Base-by-base conservation (phyloP, 2,888 invertebrate species). In the Pegoplata infirma region DNA sequence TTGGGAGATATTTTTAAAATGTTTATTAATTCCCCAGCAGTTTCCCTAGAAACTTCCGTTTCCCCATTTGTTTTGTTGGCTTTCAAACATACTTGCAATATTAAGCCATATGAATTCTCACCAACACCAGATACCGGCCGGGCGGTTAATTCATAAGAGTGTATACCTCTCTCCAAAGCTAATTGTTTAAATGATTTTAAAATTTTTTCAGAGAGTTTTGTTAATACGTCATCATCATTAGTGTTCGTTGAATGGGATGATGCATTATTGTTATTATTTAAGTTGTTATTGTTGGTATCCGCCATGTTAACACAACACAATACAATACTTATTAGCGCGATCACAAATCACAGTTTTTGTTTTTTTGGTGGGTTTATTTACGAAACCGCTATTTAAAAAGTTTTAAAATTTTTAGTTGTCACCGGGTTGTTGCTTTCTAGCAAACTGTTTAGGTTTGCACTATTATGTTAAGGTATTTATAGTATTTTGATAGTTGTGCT, bases 1-100 rank as follows among this genome's bases (percentile, higher is more conserved):
- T 83, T 84, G 0, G 88, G 88, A 3, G 87, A 84, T 19, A 87
- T 83, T 76, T 88, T 88, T 12, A 86, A 73, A 36, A 88, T 82
- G 17, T 77, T 83, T n/a, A 40, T 40, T n/a, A 40, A n/a, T 40
- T 47, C 23, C 7, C 10, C 32, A 12, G 12, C 32, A 0, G 19
- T 40, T 40, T 47, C 23, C 7, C 10, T 47, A 12, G 12, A 21
- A 0, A 19, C 28, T 63, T 40, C 59, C 53, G 55, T 59, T 67
- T 73, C 66, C 51, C n/a, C n/a, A n/a, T n/a, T n/a, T n/a, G 16
- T 12, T 16, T 25, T 53, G 36, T 17, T 17, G 61, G 53, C 32
- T 75, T 68, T 69, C 28, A 84, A 67, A 46, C 82, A 80, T 1
- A 83, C 80, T 74, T 82, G 83, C 36, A 83, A 44, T 36, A 85